phyloP scores from a whole-genome alignment of 1,140 invertebrate genomes.

The Pogonus chalceus region DNA sequence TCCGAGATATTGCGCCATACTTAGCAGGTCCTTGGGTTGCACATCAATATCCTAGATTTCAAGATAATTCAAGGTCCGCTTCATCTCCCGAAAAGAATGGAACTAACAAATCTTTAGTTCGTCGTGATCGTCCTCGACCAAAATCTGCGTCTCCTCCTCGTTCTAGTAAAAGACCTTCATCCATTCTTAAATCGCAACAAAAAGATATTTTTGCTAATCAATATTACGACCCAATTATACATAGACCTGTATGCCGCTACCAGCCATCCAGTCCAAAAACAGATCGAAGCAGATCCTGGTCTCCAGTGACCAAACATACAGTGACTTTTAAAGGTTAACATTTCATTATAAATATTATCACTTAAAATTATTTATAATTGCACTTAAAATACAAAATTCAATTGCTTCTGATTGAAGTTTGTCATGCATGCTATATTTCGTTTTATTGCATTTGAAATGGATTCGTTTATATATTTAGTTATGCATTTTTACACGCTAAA shows the following conservation, averaged over 20 bases:
- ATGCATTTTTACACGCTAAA: neutral
- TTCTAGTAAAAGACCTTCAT: conserved; percentile 32
- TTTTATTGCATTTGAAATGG: neutral
- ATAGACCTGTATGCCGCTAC: conserved; percentile 65
- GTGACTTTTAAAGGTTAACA: conserved; percentile 70
- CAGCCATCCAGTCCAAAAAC: conserved; percentile 41
- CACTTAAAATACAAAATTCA: neutral
- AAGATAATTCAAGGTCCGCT: conserved; percentile 52
- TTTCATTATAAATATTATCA: neutral
- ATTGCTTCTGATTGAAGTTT: conserved; percentile 3
- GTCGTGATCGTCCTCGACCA: conserved; percentile 27
- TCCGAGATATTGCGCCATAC: conserved; percentile 66
- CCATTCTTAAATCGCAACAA: conserved; percentile 49
- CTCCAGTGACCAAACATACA: conserved; percentile 46
- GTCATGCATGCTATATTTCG: neutral
- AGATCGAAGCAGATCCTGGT: conserved; percentile 37
- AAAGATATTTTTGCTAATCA: conserved; percentile 54
- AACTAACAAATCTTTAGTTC: conserved; percentile 27
- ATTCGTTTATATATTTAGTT: neutral
- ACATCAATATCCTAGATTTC: conserved; percentile 55
- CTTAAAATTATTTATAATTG: neutral
- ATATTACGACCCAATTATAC: conserved; percentile 60
- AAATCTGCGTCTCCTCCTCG: conserved; percentile 36
- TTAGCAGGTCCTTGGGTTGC: conserved; percentile 65
- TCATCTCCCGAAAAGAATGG: conserved; percentile 40